These are phyloP conservation scores for Sylvicola cinctus DNA, from an alignment of 2,888 invertebrate genomes.

Conservation along the genomic window DNA sequence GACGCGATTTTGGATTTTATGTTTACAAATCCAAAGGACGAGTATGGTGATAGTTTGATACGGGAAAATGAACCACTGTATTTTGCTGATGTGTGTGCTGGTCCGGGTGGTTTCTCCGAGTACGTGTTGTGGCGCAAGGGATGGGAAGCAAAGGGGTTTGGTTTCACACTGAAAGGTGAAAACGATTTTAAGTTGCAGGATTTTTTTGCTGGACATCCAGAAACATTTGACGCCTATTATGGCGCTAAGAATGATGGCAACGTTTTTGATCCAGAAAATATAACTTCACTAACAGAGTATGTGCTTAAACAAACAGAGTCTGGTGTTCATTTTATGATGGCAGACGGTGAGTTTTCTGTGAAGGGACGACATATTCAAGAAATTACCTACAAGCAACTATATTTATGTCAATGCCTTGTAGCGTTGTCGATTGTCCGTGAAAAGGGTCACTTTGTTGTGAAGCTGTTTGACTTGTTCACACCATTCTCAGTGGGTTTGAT, in stretches of 20 bases:
- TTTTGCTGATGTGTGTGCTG: slow-evolving; percentile 98
- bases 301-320: slow-evolving; percentile 48
- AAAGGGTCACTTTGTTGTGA: slow-evolving; percentile 88
- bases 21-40: slow-evolving; percentile 59
- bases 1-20: slow-evolving; percentile 77
- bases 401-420: slow-evolving; percentile 82
- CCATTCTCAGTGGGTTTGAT: slow-evolving; percentile 84
- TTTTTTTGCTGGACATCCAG: slow-evolving; percentile 68
- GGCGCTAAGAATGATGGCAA: slow-evolving; percentile 73
- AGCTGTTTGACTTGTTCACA: slow-evolving; percentile 90
- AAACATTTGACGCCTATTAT: slow-evolving; percentile 84
- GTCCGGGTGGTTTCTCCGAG: slow-evolving; percentile 82
- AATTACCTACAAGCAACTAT: slow-evolving; percentile 81
- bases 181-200: slow-evolving; percentile 77
- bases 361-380: slow-evolving; percentile 90
- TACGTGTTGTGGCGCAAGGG: slow-evolving; percentile 74
- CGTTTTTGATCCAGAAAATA: slow-evolving; percentile 71
- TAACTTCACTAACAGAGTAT: slow-evolving; percentile 50
- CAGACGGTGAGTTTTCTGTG: slow-evolving; percentile 94
- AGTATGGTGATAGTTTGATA: slow-evolving; percentile 28
- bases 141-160: slow-evolving; percentile 85
- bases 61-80: slow-evolving; percentile 40
- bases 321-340: slow-evolving; percentile 94
- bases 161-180: slow-evolving; percentile 68
- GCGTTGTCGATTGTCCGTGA: slow-evolving; percentile 67